These are phyloP conservation scores for Chymomyza costata DNA, from an alignment of 1,140 invertebrate species.

Conservation along the genomic window DNA sequence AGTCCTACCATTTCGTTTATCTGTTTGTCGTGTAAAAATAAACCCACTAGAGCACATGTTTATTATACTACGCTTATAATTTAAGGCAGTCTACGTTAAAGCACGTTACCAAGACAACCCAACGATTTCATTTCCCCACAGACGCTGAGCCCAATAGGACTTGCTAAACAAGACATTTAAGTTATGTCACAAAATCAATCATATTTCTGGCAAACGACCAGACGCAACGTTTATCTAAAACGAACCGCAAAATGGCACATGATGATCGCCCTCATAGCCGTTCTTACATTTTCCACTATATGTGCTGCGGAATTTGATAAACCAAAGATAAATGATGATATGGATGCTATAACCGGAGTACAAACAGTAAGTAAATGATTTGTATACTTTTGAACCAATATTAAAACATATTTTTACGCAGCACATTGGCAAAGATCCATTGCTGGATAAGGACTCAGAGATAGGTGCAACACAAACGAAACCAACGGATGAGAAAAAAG, in stretches of 20 bases:
- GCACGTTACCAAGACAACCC: no score
- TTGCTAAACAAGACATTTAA: no score
- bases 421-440: constrained; percentile 5
- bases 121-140: constrained; percentile 53
- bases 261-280: constrained; percentile 64
- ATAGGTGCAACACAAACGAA: constrained; percentile 21
- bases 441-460: accelerated
- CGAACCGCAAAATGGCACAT: constrained; percentile 68
- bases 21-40: no score
- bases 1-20: no score
- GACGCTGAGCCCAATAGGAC: constrained; percentile 40
- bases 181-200: constrained; percentile 74
- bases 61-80: no score
- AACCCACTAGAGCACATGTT: no score
- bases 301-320: constrained; percentile 57
- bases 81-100: no score
- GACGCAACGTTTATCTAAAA: constrained; percentile 72
- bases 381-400: no score
- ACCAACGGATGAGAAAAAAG: constrained; percentile 25
- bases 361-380: constrained; percentile 34
- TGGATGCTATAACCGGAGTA: constrained; percentile 32
- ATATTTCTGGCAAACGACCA: constrained; percentile 74
- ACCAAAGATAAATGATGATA: constrained; percentile 50
- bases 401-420: constrained; percentile 5
- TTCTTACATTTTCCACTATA: constrained; percentile 67